phyloP scores from a whole-genome alignment of 2,888 invertebrate genomes.

The Rhagonycha lutea region DNA sequence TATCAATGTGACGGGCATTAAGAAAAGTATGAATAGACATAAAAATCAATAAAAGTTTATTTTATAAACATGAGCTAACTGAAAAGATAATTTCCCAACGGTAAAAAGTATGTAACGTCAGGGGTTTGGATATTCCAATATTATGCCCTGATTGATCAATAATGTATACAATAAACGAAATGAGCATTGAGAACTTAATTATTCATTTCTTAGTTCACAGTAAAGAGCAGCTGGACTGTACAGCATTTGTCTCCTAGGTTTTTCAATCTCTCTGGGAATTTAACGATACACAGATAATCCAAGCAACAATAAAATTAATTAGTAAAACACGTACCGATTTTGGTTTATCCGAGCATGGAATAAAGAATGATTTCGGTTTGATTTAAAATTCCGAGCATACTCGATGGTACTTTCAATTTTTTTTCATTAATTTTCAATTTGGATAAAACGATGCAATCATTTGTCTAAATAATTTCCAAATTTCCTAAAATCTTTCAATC shows the following conservation, averaged over 20 bases:
- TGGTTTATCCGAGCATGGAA: background rate
- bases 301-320: background rate
- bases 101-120: constrained; percentile 4
- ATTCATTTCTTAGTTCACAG: background rate
- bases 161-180: background rate
- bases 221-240: background rate
- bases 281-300: background rate
- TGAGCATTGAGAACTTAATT: background rate
- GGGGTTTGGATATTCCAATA: constrained; percentile 1
- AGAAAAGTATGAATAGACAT: background rate
- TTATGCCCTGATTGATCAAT: constrained; percentile 12
- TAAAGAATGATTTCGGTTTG: background rate
- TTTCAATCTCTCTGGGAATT: background rate
- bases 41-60: constrained; percentile 7
- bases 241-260: background rate
- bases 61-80: constrained; percentile 4
- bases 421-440: background rate
- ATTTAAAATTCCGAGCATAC: background rate
- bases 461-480: too few relatives aligned
- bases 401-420: background rate
- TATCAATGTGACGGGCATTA: background rate
- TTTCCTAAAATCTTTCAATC: too few relatives aligned
- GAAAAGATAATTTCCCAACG: constrained; percentile 15
- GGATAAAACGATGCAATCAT: background rate
- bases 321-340: background rate